Conservation (phyloP, 2,797 vertebrate species). For the Hoplostethus atlanticus region DNA sequence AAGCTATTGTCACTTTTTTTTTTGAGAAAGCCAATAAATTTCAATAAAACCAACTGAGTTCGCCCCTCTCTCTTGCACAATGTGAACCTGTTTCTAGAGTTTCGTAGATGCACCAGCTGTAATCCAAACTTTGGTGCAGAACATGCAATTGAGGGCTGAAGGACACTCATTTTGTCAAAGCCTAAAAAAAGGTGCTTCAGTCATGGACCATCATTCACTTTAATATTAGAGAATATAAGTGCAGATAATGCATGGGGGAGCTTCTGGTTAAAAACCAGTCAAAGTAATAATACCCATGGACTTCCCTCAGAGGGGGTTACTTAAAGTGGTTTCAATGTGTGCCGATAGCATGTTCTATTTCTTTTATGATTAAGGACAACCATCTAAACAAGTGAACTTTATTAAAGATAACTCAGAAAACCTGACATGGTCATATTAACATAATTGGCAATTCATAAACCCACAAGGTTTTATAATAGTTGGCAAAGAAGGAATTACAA, state of each 20-base stretch:
- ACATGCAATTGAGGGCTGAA: neutral
- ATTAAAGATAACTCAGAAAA: slow-evolving; percentile 45
- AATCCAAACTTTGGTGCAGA: neutral
- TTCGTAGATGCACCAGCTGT: neutral
- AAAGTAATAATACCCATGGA: neutral
- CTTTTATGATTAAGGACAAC: neutral
- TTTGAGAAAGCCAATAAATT: slow-evolving; percentile 86
- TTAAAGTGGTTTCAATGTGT: neutral
- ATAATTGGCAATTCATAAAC: slow-evolving; percentile 63
- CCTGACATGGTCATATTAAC: slow-evolving; percentile 41
- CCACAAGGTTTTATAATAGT: slow-evolving; percentile 60
- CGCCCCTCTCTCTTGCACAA: neutral
- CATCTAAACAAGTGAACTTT: slow-evolving; percentile 6
- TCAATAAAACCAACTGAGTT: slow-evolving; percentile 63
- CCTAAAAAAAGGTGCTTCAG: neutral
- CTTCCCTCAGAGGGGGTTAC: neutral
- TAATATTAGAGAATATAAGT: neutral
- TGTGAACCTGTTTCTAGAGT: neutral
- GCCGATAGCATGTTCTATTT: neutral
- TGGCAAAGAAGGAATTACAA: slow-evolving; percentile 34
- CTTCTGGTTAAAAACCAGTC: neutral
- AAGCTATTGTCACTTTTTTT: slow-evolving; percentile 78
- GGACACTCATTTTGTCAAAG: too few relatives aligned
- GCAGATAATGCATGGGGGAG: neutral
- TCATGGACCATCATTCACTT: neutral